These are phyloP conservation scores for Andrena praecox DNA, from an alignment of 2,888 invertebrate genomes.

Conservation along the genomic window DNA sequence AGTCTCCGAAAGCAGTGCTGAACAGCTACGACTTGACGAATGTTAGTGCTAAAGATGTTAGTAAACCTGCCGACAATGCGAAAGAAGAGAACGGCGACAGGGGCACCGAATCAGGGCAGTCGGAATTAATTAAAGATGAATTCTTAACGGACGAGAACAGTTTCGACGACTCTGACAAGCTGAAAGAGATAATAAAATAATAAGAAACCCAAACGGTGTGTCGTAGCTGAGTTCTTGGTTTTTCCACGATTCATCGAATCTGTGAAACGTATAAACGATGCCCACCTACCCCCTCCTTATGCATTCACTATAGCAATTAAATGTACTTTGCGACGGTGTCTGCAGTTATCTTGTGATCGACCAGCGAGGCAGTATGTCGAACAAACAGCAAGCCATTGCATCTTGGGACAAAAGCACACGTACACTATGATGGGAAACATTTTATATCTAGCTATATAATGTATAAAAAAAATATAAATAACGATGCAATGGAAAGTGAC, in stretches of 20 bases:
- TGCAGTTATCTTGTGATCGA: neutral
- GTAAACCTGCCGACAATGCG: neutral
- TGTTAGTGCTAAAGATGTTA: neutral
- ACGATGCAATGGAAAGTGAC: neutral
- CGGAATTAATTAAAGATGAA: neutral
- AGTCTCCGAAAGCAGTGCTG: no score
- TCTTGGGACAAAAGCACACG: no score
- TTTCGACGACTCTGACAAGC: neutral
- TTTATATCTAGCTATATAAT: no score
- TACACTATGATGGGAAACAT: no score
- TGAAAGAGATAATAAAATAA: constrained; percentile 8
- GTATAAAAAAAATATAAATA: neutral
- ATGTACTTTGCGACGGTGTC: neutral
- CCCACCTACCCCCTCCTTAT: neutral
- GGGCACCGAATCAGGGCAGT: no score
- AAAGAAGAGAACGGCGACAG: neutral
- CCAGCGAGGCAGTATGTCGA: no score
- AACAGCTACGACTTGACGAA: no score
- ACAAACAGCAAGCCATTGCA: no score
- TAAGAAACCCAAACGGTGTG: neutral
- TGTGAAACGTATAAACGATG: constrained; percentile 13
- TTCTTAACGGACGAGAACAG: neutral
- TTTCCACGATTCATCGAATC: neutral
- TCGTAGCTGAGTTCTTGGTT: constrained; percentile 1
- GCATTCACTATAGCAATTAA: neutral